Evolutionary conservation across 2,113 vertebrate species (phyloP).

Genomic region (Syngnathus typhle): DNA sequence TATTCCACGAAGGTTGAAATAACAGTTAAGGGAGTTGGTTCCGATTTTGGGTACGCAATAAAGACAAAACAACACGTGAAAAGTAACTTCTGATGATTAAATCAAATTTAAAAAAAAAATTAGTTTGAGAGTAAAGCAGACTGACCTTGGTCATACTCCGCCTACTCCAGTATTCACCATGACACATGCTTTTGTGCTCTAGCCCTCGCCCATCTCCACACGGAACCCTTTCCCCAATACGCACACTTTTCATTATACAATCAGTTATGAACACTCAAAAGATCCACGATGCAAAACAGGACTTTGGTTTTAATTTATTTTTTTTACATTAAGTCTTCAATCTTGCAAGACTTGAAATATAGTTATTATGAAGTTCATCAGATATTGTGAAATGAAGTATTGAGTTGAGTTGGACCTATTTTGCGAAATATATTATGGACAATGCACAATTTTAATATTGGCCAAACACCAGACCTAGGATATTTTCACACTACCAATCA

Average conservation of each 20-base stretch:
- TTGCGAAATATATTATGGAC: slow-evolving; percentile 1
- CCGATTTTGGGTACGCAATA: slow-evolving; percentile 22
- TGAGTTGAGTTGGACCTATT: neutral
- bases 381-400: slow-evolving; percentile 1
- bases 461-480: slow-evolving; percentile 12
- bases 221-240: slow-evolving; percentile 31
- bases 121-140: slow-evolving; percentile 39
- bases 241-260: slow-evolving; percentile 33
- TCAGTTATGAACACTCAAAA: slow-evolving; percentile 18
- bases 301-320: slow-evolving; percentile 45
- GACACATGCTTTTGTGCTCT: slow-evolving; percentile 52
- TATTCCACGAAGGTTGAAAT: neutral
- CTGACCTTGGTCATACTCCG: slow-evolving; percentile 35
- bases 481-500: slow-evolving; percentile 40
- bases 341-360: slow-evolving; percentile 36
- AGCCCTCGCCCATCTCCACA: slow-evolving; percentile 34
- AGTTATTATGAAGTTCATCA: neutral
- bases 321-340: slow-evolving; percentile 22
- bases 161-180: slow-evolving; percentile 53
- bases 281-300: slow-evolving; percentile 11
- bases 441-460: neutral
- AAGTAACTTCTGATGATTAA: slow-evolving; percentile 33
- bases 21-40: neutral
- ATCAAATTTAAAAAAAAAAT: slow-evolving; percentile 19
- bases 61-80: slow-evolving; percentile 33